Conservation (phyloP, 2,797 vertebrate genomes). For the Chromis chromis region DNA sequence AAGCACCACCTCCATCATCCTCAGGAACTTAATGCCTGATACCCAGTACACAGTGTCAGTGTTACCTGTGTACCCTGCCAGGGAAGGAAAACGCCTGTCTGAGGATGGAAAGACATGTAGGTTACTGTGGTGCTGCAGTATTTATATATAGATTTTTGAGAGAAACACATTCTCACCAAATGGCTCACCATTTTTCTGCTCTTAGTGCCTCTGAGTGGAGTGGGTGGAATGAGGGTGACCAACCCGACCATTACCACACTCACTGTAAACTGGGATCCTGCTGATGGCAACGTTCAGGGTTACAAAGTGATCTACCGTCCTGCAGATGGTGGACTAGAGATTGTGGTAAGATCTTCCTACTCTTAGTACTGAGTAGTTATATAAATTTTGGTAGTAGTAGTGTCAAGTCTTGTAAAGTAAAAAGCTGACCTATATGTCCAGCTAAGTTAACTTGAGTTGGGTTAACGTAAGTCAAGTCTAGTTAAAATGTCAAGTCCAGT, state of each 20-base stretch:
- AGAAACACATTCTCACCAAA: not conserved
- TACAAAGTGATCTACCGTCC: conserved; percentile 93
- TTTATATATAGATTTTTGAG: not conserved
- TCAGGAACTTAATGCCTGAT: conserved; percentile 92
- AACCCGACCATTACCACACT: conserved; percentile 93
- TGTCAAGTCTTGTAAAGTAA: too few species aligned
- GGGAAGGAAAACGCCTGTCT: conserved; percentile 92
- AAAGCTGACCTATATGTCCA: too few species aligned
- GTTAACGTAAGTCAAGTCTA: too few species aligned
- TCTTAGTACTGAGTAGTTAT: not conserved
- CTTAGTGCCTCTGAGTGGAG: conserved; percentile 91
- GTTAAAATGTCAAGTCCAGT: too few species aligned
- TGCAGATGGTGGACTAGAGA: conserved; percentile 85
- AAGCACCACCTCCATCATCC: conserved; percentile 86
- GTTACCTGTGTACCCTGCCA: conserved; percentile 88
- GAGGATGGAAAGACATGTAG: conserved; percentile 93
- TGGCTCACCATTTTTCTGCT: not conserved
- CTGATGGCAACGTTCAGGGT: conserved; percentile 94
- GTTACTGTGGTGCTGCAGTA: conserved; percentile 49
- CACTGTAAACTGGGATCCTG: conserved; percentile 92
- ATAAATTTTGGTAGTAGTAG: too few species aligned
- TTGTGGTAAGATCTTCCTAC: conserved; percentile 68
- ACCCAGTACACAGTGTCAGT: conserved; percentile 91
- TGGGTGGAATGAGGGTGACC: conserved; percentile 88
- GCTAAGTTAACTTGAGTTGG: too few species aligned